These are phyloP conservation scores for Noctua fimbriata DNA, from an alignment of 2,888 invertebrate genomes.

Conservation along the genomic window DNA sequence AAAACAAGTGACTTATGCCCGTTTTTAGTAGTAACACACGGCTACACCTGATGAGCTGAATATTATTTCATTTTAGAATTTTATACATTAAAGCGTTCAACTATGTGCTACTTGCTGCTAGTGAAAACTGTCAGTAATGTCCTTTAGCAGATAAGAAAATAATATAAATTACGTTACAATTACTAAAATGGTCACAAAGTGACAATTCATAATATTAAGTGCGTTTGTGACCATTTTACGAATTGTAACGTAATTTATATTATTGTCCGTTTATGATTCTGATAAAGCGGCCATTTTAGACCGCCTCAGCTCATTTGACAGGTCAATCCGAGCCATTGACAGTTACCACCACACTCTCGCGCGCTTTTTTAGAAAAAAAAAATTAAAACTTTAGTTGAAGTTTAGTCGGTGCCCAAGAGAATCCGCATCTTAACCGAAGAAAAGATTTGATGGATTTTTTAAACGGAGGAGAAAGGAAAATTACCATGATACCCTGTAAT, in stretches of 20 bases:
- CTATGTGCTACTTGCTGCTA: neutral
- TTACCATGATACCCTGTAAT: slow-evolving; percentile 87
- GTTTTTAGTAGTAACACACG: neutral
- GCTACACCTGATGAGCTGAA: too few species aligned
- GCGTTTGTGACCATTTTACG: too few species aligned
- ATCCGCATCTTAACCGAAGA: neutral
- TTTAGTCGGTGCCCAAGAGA: slow-evolving; percentile 23
- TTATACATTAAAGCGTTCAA: neutral
- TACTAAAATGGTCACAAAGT: too few species aligned
- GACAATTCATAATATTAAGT: too few species aligned
- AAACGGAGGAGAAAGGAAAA: slow-evolving; percentile 65
- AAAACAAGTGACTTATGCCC: neutral
- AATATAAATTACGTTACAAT: too few species aligned
- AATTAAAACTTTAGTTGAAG: neutral
- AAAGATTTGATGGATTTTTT: slow-evolving; percentile 46
- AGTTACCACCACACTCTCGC: neutral
- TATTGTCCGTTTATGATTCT: too few species aligned
- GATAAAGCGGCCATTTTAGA: too few species aligned
- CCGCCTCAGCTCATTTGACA: neutral
- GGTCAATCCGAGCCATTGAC: neutral
- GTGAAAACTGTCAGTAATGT: neutral
- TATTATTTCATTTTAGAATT: neutral
- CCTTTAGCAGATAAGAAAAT: too few species aligned
- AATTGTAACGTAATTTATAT: too few species aligned
- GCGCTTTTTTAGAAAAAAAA: neutral